Conservation (phyloP, 2,113 vertebrate genomes). For the Cynoglossus semilaevis region DNA sequence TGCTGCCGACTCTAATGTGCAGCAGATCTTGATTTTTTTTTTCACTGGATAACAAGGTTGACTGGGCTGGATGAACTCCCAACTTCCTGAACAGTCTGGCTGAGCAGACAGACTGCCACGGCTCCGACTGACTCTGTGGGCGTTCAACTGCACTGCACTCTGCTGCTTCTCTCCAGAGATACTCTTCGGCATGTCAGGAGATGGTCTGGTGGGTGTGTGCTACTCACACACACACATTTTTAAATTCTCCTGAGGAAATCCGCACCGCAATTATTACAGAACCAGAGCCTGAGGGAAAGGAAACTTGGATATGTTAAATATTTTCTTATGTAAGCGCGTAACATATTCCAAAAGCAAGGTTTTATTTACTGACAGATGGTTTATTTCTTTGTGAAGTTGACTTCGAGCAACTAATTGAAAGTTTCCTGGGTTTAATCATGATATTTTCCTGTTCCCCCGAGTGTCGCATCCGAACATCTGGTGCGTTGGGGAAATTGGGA, state of each 20-base stretch:
- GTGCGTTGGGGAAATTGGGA: constrained; percentile 49
- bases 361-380: constrained; percentile 57
- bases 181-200: constrained; percentile 28
- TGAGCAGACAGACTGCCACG: constrained; percentile 44
- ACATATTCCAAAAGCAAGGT: constrained; percentile 38
- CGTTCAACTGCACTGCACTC: constrained; percentile 42
- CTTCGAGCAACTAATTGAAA: constrained; percentile 40
- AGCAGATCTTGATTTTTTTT: constrained; percentile 44
- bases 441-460: constrained; percentile 39
- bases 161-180: constrained; percentile 45
- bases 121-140: constrained; percentile 52
- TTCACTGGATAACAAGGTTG: constrained; percentile 61
- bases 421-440: constrained; percentile 56
- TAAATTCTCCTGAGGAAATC: constrained; percentile 24
- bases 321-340: constrained; percentile 38
- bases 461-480: constrained; percentile 59
- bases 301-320: constrained; percentile 52
- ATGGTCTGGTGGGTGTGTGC: constrained; percentile 50
- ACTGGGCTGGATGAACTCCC: constrained; percentile 44
- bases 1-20: constrained; percentile 32
- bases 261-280: constrained; percentile 34
- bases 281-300: constrained; percentile 29
- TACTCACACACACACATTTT: constrained; percentile 53
- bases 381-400: constrained; percentile 43
- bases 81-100: constrained; percentile 45